Conservation (phyloP, 2,797 vertebrate species). For the Cichlasoma orientale region DNA sequence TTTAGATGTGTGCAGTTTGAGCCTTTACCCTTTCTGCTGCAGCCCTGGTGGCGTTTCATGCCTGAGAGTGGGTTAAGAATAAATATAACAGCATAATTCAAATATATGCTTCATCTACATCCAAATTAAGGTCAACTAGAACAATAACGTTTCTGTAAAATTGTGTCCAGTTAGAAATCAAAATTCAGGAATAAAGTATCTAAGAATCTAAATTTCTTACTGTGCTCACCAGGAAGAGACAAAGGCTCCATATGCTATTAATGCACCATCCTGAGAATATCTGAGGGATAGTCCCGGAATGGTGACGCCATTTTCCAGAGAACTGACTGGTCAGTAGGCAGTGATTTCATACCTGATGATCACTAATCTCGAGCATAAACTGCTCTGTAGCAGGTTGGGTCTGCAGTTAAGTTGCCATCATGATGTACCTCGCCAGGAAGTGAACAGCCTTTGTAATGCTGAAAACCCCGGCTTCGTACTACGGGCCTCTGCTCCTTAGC, state of each 20-base stretch:
- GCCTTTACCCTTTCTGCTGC: too few relatives aligned
- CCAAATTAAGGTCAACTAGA: background rate
- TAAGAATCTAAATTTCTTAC: background rate
- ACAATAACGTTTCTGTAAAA: background rate
- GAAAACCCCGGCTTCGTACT: background rate
- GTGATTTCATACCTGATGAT: background rate
- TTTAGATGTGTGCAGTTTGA: too few relatives aligned
- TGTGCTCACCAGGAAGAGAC: background rate
- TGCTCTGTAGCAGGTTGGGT: background rate
- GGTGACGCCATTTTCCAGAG: background rate
- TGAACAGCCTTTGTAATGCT: background rate
- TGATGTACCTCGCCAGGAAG: background rate
- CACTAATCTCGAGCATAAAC: background rate
- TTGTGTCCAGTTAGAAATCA: too few relatives aligned
- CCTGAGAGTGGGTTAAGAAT: too few relatives aligned
- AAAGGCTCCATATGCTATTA: background rate
- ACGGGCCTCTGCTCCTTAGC: background rate
- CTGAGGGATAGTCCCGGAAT: background rate
- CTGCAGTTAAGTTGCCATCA: background rate
- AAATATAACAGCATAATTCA: too few relatives aligned
- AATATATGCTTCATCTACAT: too few relatives aligned
- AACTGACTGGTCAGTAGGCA: background rate
- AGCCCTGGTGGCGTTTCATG: too few relatives aligned
- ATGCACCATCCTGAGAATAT: background rate
- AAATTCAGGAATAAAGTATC: too few relatives aligned